Conservation (phyloP, 2,888 invertebrate species). For the Girardia tigrina region DNA sequence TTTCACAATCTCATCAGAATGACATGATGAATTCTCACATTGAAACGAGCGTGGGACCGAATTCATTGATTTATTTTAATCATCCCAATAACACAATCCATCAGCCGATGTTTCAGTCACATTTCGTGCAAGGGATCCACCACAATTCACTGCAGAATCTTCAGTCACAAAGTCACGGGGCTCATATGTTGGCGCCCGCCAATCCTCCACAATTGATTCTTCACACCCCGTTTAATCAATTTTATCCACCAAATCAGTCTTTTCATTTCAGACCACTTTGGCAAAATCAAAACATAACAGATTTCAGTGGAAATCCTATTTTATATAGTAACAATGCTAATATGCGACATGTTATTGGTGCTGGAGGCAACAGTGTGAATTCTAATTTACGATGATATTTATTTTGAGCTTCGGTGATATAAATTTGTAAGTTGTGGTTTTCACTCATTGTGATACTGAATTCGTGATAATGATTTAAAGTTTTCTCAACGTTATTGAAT, state of each 20-base stretch:
- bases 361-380: neutral
- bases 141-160: neutral
- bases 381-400: slow-evolving; percentile 5
- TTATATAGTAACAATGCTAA: slow-evolving; percentile 11
- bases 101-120: neutral
- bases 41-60: neutral
- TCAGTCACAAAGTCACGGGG: neutral
- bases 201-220: neutral
- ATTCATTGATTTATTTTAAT: neutral
- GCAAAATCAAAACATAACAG: slow-evolving; percentile 4
- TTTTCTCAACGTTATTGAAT: slow-evolving; percentile 17
- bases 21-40: neutral
- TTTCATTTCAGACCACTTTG: neutral
- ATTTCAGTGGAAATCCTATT: slow-evolving; percentile 23
- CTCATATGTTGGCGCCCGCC: neutral
- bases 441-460: slow-evolving; percentile 23
- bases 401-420: neutral
- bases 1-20: neutral
- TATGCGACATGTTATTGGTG: slow-evolving; percentile 5
- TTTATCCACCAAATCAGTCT: slow-evolving; percentile 16
- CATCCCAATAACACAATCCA: neutral
- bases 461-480: slow-evolving; percentile 19
- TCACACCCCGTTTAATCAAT: neutral
- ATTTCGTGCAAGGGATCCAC: neutral
- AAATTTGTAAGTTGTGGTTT: slow-evolving; percentile 23